These are phyloP conservation scores for Apis mellifera DNA, from an alignment of 1,140 invertebrate genomes.

Conservation along the genomic window Amel_HAv3.1 CM009933.2:13304501-13305000, in stretches of 20 bases:
- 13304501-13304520: slow-evolving; percentile 87
- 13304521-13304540: slow-evolving; percentile 85
- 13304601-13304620: slow-evolving; percentile 86
- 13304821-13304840: neutral
- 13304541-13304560: slow-evolving; percentile 88
- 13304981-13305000: neutral
- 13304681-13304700: neutral
- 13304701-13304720: neutral
- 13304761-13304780: neutral
- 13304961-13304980: neutral
- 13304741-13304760: neutral
- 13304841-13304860: neutral
- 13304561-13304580: slow-evolving; percentile 86
- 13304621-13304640: slow-evolving; percentile 87
- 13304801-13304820: too few species aligned
- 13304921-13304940: neutral
- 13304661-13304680: slow-evolving; percentile 76
- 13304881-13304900: neutral
- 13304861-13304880: neutral
- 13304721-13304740: neutral
- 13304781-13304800: too few species aligned
- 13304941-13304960: neutral
- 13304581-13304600: slow-evolving; percentile 86
- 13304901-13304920: neutral
- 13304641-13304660: slow-evolving; percentile 86